These are phyloP conservation scores for Leptopilina drosophilae DNA, from an alignment of 2,888 invertebrate species.

Conservation along the genomic window DNA sequence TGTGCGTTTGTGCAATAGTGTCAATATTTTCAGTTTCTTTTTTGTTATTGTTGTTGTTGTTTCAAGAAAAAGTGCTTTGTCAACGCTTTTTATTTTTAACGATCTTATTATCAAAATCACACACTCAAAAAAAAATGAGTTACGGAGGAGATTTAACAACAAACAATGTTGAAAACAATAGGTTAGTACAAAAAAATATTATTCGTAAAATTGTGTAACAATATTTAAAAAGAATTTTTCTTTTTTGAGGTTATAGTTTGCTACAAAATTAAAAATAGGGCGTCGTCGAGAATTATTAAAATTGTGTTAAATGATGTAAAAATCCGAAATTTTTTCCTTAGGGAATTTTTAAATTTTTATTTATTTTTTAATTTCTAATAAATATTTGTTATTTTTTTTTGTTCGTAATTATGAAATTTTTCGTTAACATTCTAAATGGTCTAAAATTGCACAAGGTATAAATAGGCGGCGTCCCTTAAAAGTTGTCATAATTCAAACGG, in stretches of 20 bases:
- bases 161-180: conserved; percentile 40
- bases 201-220: too few species aligned
- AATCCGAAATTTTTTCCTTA: too few species aligned
- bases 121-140: conserved; percentile 34
- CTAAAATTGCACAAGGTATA: too few species aligned
- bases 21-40: neutral
- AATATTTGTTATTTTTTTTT: neutral
- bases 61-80: conserved; percentile 3
- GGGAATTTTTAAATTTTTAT: too few species aligned
- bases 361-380: neutral
- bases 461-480: neutral
- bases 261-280: neutral
- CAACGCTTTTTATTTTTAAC: neutral
- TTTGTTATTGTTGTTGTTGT: too few species aligned
- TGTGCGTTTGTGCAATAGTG: conserved; percentile 24
- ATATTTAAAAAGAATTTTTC: too few species aligned
- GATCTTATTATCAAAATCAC: neutral
- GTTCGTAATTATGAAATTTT: neutral
- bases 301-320: neutral
- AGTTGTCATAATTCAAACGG: neutral
- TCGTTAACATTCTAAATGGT: too few species aligned
- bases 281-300: conserved; percentile 11
- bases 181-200: conserved; percentile 8
- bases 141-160: conserved; percentile 41
- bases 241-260: conserved; percentile 20